These are phyloP conservation scores for Macroglossus sobrinus DNA, from an alignment of 2,113 vertebrate genomes.

Conservation along the genomic window DNA sequence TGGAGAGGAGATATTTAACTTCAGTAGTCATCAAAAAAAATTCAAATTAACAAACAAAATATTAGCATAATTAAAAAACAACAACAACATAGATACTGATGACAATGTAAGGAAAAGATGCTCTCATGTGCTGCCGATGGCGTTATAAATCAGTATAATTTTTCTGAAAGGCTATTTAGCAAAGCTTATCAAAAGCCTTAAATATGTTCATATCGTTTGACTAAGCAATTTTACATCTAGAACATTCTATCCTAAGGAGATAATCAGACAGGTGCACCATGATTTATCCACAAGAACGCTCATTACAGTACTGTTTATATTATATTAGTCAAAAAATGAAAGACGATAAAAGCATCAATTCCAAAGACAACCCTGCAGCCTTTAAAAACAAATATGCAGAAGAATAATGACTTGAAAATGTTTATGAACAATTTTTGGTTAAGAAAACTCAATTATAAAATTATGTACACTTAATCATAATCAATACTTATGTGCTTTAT, in stretches of 20 bases:
- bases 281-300: neutral
- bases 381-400: neutral
- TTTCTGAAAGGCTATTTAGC: conserved; percentile 25
- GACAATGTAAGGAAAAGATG: neutral
- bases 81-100: neutral
- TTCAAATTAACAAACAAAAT: conserved; percentile 3
- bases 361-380: neutral
- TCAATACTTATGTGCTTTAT: neutral
- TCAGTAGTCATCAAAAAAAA: neutral
- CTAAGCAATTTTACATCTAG: neutral
- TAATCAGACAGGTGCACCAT: neutral
- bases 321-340: neutral
- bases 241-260: neutral
- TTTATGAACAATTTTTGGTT: conserved; percentile 1
- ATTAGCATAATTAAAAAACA: neutral
- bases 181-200: conserved; percentile 44
- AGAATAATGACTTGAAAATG: neutral
- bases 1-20: neutral
- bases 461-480: conserved; percentile 15
- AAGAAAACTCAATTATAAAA: conserved; percentile 17
- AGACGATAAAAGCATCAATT: neutral
- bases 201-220: neutral
- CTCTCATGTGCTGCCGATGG: neutral
- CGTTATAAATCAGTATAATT: neutral
- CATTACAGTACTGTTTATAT: neutral